Evolutionary conservation across 53 echinoderm and acorn worm genomes (phyloP).

Genomic region (Astropecten irregularis): DNA sequence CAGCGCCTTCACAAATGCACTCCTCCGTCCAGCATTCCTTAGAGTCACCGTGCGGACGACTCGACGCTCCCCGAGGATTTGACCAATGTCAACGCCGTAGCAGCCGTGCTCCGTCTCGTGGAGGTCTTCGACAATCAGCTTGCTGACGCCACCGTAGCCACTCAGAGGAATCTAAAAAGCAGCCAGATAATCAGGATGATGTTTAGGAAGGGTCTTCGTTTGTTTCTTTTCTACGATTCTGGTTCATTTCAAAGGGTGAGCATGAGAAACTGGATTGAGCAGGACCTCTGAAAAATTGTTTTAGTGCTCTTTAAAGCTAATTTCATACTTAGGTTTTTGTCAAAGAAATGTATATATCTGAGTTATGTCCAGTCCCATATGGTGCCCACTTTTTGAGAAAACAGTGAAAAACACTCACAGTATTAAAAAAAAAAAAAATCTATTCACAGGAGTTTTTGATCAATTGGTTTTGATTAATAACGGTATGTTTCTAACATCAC

Average conservation of each 20-base stretch:
- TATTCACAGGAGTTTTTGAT: too few species aligned
- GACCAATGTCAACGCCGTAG: slow-evolving; percentile 64
- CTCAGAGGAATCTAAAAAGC: slow-evolving; percentile 81
- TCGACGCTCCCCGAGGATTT: slow-evolving; percentile 41
- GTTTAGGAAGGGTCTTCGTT: not conserved
- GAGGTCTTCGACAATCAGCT: slow-evolving; percentile 68
- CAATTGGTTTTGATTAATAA: too few species aligned
- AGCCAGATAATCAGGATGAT: too few species aligned
- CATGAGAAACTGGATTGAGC: not conserved
- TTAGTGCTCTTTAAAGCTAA: too few species aligned
- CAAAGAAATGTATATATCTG: too few species aligned
- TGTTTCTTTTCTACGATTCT: not conserved
- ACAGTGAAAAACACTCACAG: too few species aligned
- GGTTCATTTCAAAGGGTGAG: not conserved
- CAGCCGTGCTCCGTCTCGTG: slow-evolving; percentile 55
- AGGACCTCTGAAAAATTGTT: too few species aligned
- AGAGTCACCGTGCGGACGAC: slow-evolving; percentile 61
- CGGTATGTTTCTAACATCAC: too few species aligned
- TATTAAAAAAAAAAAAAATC: too few species aligned
- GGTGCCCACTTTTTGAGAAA: too few species aligned
- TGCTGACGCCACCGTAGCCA: slow-evolving; percentile 91
- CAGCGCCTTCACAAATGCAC: slow-evolving; percentile 90
- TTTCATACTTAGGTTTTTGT: too few species aligned
- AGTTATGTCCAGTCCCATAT: too few species aligned
- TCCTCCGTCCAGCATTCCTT: slow-evolving; percentile 75